A percentile compares a stretch with the other conserved stretches of the same genome.
These are phyloP conservation scores for Murina feae DNA, from an alignment of 2,113 vertebrate species.

Conservation along the genomic window DNA sequence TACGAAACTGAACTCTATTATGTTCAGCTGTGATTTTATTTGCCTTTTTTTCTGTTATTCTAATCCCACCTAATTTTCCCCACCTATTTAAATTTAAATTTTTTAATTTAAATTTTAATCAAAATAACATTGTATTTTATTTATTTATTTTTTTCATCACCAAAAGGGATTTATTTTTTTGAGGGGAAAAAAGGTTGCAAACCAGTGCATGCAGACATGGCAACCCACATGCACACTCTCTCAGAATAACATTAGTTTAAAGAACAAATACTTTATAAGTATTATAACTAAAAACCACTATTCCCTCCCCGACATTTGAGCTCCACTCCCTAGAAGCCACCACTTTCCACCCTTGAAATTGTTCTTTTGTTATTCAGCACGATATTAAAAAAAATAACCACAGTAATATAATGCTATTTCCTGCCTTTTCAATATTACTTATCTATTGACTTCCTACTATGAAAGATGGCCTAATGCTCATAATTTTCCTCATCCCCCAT, in stretches of 20 bases:
- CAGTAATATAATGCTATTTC: background rate
- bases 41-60: background rate
- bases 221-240: background rate
- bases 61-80: background rate
- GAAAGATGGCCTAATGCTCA: background rate
- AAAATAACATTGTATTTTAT: background rate
- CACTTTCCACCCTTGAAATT: background rate
- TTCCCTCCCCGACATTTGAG: background rate
- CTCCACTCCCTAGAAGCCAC: background rate
- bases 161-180: background rate
- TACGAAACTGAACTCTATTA: background rate
- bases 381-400: background rate
- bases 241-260: background rate
- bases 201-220: background rate
- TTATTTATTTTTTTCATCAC: background rate
- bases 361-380: background rate
- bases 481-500: background rate
- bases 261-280: background rate
- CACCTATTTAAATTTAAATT: no score
- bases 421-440: background rate
- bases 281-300: background rate
- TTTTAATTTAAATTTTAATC: background rate
- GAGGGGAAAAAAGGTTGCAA: background rate
- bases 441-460: background rate
- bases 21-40: background rate